These are phyloP conservation scores for Propsilocerus akamusi DNA, from an alignment of 1,140 invertebrate species.

Conservation along the genomic window DNA sequence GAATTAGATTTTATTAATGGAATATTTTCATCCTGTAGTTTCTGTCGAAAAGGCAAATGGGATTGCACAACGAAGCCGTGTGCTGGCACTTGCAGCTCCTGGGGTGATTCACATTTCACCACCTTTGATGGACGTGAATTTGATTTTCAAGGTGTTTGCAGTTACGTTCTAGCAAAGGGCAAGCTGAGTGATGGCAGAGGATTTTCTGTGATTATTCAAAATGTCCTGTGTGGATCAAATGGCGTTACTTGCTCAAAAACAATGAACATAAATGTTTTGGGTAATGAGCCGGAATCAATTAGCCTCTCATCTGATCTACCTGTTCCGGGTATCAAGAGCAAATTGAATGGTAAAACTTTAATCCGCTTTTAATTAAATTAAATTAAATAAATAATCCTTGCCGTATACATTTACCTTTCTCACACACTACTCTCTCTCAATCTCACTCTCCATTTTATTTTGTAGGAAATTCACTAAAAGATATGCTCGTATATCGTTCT, in stretches of 20 bases:
- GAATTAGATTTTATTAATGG: background rate
- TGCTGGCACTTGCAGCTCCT: constrained; percentile 51
- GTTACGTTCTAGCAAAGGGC: constrained; percentile 66
- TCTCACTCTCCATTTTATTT: background rate
- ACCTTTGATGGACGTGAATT: constrained; percentile 70
- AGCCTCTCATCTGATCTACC: constrained; percentile 33
- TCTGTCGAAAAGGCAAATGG: constrained; percentile 47
- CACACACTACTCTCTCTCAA: too few relatives aligned
- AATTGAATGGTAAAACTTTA: background rate
- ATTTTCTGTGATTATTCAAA: constrained; percentile 50
- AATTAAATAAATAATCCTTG: background rate
- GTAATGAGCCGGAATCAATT: constrained; percentile 36
- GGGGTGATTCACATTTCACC: constrained; percentile 75
- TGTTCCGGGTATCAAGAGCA: background rate
- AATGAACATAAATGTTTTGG: constrained; percentile 30
- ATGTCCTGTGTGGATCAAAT: constrained; percentile 49
- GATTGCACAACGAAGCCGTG: constrained; percentile 41
- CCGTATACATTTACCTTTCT: background rate
- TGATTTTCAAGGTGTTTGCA: constrained; percentile 76
- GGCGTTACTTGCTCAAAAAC: constrained; percentile 78
- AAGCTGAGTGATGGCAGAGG: constrained; percentile 32
- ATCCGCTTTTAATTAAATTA: background rate
- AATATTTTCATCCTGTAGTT: constrained; percentile 25
- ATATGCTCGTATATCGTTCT: constrained; percentile 33
- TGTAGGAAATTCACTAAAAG: constrained; percentile 13